Base-by-base conservation (phyloP, 2,113 vertebrate species). In the Silurus asotus region DNA sequence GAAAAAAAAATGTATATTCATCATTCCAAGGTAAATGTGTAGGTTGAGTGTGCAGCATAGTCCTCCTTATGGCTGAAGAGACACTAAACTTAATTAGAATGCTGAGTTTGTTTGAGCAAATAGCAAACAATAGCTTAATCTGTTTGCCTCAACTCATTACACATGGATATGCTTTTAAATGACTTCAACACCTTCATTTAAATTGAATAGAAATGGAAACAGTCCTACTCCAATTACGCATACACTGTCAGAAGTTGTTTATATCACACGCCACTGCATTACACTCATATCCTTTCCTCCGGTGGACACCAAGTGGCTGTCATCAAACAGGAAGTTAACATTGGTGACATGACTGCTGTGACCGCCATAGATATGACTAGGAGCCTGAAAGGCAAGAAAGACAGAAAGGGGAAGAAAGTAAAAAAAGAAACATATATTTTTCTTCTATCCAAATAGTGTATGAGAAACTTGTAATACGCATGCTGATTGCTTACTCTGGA, bases 321-420 rank as follows among this genome's bases (percentile, higher is more conserved):
- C 97, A 20, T 98, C 95, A 70, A 92, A 93, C 85, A 99, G 95
- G 94, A 99, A 99, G 91, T 93, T 95, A 58, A 99, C 97, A 2
- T 97, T 99, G 93, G 98, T 99, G 92, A 99, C 98, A 1, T 99
- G 98, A 90, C 98, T 99, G 93, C 98, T 99, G 55, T 99, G 98
- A 83, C 97, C 97, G 0, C 97, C 91, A 2, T 97, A 98, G 84
- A 96, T 92, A 28, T 98, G 97, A 93, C 97, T 97, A 28, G 98
- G 97, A 89, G 98, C 97, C 98, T 99, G 91, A 69, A 61, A 62
- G 85, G 25, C 83, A 15, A 87, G 28, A 88, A 62, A 86, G 25
- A 84, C 15, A 87, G 28, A 88, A 3, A 49, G 90, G 92, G 45
- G 77, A 13, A 72, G 6, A 15, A 17, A 49, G 7, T 62, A 25